A percentile compares a stretch with the other conserved stretches of the same genome.
Evolutionary conservation across 2,888 invertebrate genomes (phyloP).

Genomic region (Electrophaes corylata): DNA sequence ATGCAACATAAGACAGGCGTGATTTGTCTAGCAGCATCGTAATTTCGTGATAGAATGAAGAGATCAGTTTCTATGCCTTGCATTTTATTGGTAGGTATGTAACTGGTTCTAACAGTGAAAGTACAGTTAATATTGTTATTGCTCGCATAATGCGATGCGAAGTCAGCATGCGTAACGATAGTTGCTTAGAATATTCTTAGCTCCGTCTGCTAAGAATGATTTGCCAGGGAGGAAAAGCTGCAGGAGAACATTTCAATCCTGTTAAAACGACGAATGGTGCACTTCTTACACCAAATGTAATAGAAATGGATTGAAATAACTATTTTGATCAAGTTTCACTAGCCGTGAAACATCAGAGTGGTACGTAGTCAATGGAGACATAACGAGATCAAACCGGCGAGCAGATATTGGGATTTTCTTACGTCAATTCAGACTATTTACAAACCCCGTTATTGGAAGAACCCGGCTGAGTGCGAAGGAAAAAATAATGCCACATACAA

Average conservation of each 20-base stretch:
- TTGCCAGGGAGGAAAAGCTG: slow-evolving; percentile 46
- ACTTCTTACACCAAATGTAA: slow-evolving; percentile 32
- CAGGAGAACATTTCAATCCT: slow-evolving; percentile 54
- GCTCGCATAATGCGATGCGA: slow-evolving; percentile 5
- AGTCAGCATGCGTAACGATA: slow-evolving; percentile 23
- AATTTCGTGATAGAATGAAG: slow-evolving; percentile 7
- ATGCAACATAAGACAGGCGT: neutral
- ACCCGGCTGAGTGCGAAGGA: too few relatives aligned
- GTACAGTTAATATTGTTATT: slow-evolving; percentile 18
- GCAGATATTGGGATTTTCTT: too few relatives aligned
- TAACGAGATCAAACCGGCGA: too few relatives aligned
- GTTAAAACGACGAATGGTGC: slow-evolving; percentile 53
- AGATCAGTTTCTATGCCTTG: neutral
- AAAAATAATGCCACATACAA: too few relatives aligned
- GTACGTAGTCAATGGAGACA: slow-evolving; percentile 1
- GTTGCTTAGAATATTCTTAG: slow-evolving; percentile 21
- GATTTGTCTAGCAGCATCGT: neutral
- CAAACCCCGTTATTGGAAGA: too few relatives aligned
- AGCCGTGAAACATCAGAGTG: slow-evolving; percentile 27
- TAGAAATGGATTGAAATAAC: slow-evolving; percentile 36
- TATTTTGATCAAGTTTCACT: slow-evolving; percentile 28
- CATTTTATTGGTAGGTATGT: neutral
- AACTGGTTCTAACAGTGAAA: slow-evolving; percentile 10
- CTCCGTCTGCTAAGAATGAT: slow-evolving; percentile 44
- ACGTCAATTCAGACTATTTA: too few relatives aligned